Conservation (phyloP, 2,888 invertebrate genomes). For the Auanema sp. region DNA sequence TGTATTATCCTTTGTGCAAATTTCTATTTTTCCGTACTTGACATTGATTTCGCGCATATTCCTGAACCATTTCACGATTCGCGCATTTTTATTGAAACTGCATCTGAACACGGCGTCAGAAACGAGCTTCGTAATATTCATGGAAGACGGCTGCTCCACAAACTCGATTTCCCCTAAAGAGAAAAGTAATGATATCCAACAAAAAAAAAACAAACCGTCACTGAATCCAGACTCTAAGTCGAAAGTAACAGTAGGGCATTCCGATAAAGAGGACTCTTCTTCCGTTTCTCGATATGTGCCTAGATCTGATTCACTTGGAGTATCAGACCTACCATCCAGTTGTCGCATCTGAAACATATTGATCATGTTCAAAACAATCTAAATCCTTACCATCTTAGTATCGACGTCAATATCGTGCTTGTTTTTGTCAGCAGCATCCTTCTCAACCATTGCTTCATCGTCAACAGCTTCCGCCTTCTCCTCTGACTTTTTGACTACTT, state of each 20-base stretch:
- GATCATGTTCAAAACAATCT: conserved; percentile 4
- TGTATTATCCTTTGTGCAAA: conserved; percentile 1
- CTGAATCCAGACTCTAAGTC: no score
- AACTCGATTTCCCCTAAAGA: not conserved
- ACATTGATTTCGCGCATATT: conserved; percentile 16
- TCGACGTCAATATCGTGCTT: conserved; percentile 1
- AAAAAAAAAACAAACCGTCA: no score
- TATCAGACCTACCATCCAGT: no score
- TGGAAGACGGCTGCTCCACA: not conserved
- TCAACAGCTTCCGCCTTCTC: conserved; percentile 4
- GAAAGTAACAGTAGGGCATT: no score
- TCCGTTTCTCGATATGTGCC: not conserved
- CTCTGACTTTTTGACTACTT: conserved; percentile 10
- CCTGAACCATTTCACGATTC: conserved; percentile 14
- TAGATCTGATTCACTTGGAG: no score
- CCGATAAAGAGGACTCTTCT: conserved; percentile 6
- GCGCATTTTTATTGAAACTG: not conserved
- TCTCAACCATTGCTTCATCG: conserved; percentile 3
- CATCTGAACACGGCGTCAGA: conserved; percentile 2
- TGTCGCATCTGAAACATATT: no score
- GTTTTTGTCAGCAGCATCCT: conserved; percentile 5
- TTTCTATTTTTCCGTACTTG: conserved; percentile 17
- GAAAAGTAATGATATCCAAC: no score
- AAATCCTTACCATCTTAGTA: conserved; percentile 1
- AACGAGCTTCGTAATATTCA: not conserved